Evolutionary conservation across 2,797 vertebrate species (phyloP), one percentile per base, ranked within the genome.

Genomic region (Geotrypetes seraphini): DNA sequence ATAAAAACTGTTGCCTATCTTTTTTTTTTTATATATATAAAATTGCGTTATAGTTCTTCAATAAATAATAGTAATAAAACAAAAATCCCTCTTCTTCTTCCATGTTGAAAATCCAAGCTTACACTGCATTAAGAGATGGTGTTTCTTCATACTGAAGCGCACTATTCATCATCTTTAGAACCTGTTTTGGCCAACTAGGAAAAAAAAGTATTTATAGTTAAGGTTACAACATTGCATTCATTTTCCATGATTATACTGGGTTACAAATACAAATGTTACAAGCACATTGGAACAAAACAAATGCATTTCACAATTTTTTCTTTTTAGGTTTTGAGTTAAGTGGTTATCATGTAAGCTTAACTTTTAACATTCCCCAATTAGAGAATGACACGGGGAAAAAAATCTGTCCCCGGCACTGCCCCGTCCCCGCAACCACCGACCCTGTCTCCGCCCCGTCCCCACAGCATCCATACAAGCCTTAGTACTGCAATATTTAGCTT

Each of bases 151-250:
- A 47, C 46, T 52, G 55, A 45, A 56, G 53, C n/a, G n/a, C n/a
- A n/a, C 54, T 90, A 94, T 28, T 91, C 86, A 3, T 92, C 91
- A 10, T 95, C 92, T 61, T 88, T 89, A 47, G 89, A 90, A 67
- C 95, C 92, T 2, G 92, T 93, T 88, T 85, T 96, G 79, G 91
- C 92, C 46, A 98, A 73, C 92, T 96, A 61, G 13, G 73, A 63
- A 68, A 69, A 49, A 53, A 57, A 52, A 47, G 51, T 57, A 34
- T 48, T 46, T 46, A 57, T 34, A 58, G 39, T 53, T 63, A 53
- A 63, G 7, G 63, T n/a, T 34, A 28, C 36, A 35, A 5, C 37
- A 41, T 52, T 58, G 41, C 44, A 53, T 67, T 63, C 67, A 67
- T 63, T 63, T 51, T n/a, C n/a, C n/a, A n/a, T n/a, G 4, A 11